Percentiles rank a stretch among this genome's conserved stretches.
phyloP scores from a whole-genome alignment of 2,113 vertebrate species.

The Promerops cafer region DNA sequence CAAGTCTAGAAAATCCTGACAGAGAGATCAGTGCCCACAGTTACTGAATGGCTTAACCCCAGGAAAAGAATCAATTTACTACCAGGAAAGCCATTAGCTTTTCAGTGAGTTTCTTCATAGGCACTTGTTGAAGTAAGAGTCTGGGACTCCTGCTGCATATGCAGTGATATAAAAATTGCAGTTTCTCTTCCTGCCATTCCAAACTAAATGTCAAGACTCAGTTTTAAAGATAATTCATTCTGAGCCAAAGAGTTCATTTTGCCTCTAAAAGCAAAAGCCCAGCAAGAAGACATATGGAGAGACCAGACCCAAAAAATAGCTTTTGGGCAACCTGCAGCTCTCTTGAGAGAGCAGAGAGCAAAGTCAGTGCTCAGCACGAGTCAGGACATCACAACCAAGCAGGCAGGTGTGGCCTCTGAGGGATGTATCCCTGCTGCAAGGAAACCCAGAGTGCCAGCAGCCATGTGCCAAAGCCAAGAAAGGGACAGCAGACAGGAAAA shows the following conservation, averaged over 20 bases:
- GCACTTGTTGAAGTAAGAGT: not conserved
- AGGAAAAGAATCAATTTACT: not conserved
- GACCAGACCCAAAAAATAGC: not conserved
- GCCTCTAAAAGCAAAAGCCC: not conserved
- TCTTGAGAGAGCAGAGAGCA: not conserved
- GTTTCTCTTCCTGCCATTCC: not conserved
- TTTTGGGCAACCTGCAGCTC: not conserved
- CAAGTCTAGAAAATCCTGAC: not conserved
- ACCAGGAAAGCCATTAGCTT: not conserved
- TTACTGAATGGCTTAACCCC: not conserved
- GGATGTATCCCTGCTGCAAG: not conserved
- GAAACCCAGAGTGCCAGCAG: not conserved
- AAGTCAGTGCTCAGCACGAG: not conserved
- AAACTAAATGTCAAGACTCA: not conserved
- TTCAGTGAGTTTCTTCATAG: not conserved
- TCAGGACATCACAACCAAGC: not conserved
- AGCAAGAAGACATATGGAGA: not conserved
- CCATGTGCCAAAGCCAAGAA: accelerated
- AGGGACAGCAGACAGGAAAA: not conserved
- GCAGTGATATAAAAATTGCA: not conserved
- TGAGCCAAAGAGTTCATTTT: not conserved
- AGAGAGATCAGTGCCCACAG: not conserved
- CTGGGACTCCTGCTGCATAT: not conserved
- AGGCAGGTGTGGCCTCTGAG: not conserved
- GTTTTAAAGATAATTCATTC: not conserved